Base-by-base conservation (phyloP, 2,888 invertebrate genomes). In the Fragum fragum region DNA sequence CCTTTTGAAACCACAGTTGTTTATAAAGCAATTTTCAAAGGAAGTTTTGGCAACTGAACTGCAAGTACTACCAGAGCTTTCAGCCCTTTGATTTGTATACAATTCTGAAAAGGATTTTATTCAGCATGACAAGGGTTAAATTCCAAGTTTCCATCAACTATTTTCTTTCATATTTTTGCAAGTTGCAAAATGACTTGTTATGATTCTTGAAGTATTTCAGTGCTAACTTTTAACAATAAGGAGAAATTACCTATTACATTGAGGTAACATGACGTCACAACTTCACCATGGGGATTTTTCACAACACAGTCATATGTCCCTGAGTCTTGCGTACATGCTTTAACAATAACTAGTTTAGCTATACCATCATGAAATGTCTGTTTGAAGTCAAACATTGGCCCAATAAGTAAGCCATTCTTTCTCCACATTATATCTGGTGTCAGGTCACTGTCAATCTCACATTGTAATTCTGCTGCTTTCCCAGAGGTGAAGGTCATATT, bases 271-370 rank as follows among this genome's bases (percentile, higher is more conserved):
- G 85, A 87, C 14, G 90, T 88, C 23, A 88, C 71, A 6, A 79
- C 83, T 57, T 88, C 87, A n/a, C 91, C 91, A 18, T 87, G 80
- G 3, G 77, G 66, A 80, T 91, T 93, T 36, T 80, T 86, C 39
- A 89, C 91, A 18, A 91, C 80, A 81, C 91, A 91, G 75, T 92
- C 91, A 72, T 92, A 93, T 23, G 68, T 77, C 16, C 92, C 93
- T 2, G 78, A 71, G 76, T 93, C 92, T 55, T 89, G 87, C 29
- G 72, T 68, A 59, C 85, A 85, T 11, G 87, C 86, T 18, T 85
- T 88, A 5, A 81, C 81, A 32, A 93, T 89, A 72, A 90, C 88
- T 53, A 93, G 83, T 57, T 70, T 84, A 5, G 92, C 93, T 0
- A 83, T 73, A 21, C 86, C 86, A 29, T 89, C 88, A 21, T 73